Base-by-base conservation (phyloP, 1,140 invertebrate species). In the Pseudomyrmex dendroicus region DNA sequence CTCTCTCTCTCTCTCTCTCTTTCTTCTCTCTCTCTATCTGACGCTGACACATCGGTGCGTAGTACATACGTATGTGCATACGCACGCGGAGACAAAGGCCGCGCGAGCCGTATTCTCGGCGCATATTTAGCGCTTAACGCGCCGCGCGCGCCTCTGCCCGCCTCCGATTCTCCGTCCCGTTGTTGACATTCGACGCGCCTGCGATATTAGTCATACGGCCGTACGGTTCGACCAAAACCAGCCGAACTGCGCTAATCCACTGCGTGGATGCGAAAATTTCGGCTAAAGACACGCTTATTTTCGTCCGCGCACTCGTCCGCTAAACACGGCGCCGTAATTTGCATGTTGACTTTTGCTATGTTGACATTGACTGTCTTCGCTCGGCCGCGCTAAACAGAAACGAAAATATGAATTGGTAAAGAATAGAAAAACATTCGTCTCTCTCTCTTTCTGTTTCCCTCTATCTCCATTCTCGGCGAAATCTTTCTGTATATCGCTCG, bases 111-210 rank as follows among this genome's bases (percentile, higher is more conserved):
- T 80, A 80, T 80, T 67, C 66, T 80, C 66, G 66, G 54, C 54
- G 76, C 76, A 70, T 80, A 80, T 80, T 80, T 80, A 80, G 64
- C 35, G 2, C 20, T 48, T 25, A 57, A 44, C 76, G 25, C 25
- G 20, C 35, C 35, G 35, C 35, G 35, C 35, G 35, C 35, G 35
- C 35, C 35, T 15, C 44, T 54, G 10, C 35, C 52, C 15, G 74
- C 22, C 20, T 57, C 63, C 20, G 66, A 61, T 72, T 80, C 66
- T 35, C n/a, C 44, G 54, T 72, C 54, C 10, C 66, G 44, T 61
- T 50, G 35, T 72, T 80, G 76, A 72, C 54, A 80, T 59, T 80
- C 44, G 20, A 50, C 66, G 44, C 54, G 54, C n/a, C 50, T 35
- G 13, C 17, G 66, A 44, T 3, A 80, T 80, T 80, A 80, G 66